phyloP scores from a whole-genome alignment of 2,797 vertebrate genomes.

The Hipposideros larvatus region DNA sequence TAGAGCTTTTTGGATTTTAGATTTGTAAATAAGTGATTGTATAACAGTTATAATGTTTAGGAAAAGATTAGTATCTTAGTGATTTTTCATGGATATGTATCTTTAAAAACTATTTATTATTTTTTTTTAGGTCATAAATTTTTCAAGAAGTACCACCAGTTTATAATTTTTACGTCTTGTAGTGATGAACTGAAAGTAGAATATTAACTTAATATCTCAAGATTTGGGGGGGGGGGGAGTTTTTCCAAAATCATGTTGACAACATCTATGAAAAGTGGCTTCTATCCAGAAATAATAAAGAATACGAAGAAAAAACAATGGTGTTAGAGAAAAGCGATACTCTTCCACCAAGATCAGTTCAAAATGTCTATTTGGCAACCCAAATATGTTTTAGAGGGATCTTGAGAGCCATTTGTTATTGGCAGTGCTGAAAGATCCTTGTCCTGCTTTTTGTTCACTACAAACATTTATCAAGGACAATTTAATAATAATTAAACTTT shows the following conservation, averaged over 20 bases:
- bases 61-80: not conserved
- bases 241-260: not conserved
- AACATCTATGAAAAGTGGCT: not conserved
- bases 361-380: not conserved
- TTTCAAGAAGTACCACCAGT: not conserved
- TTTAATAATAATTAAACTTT: not conserved
- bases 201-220: constrained; percentile 1
- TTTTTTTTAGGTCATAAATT: not conserved
- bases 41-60: not conserved
- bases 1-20: not conserved
- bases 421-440: not conserved
- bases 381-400: not conserved
- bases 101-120: not conserved
- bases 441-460: not conserved
- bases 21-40: not conserved
- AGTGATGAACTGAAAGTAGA: not conserved
- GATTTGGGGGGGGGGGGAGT: not conserved
- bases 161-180: not conserved
- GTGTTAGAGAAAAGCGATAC: not conserved
- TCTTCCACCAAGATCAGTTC: not conserved
- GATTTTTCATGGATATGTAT: not conserved
- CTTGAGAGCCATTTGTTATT: not conserved
- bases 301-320: not conserved
- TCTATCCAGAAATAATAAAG: not conserved
- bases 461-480: not conserved